Evolutionary conservation across 2,888 invertebrate species (phyloP).

Genomic region (Xanthorhoe designata): DNA sequence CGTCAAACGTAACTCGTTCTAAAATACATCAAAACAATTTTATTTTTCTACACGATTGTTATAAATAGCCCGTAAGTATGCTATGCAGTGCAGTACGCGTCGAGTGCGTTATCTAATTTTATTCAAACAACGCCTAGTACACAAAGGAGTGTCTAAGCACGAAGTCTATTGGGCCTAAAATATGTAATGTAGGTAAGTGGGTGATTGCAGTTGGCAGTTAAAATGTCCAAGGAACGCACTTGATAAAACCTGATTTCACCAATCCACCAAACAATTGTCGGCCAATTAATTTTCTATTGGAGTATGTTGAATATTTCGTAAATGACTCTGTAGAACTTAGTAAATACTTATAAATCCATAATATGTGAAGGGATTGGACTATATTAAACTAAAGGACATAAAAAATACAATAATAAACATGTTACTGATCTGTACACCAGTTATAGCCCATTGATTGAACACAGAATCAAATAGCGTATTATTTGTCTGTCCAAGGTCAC

Average conservation of each 20-base stretch:
- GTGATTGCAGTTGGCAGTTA: conserved; percentile 11
- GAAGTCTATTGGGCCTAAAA: conserved; percentile 12
- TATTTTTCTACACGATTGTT: conserved; percentile 26
- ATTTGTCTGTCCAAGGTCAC: conserved; percentile 15
- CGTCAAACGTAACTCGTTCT: conserved; percentile 33
- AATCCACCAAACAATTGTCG: background rate
- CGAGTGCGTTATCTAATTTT: conserved; percentile 20
- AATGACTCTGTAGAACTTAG: background rate
- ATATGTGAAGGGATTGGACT: background rate
- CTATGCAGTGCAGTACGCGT: conserved; percentile 25
- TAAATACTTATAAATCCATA: background rate
- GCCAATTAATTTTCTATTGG: conserved; percentile 1
- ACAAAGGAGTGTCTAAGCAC: conserved; percentile 29
- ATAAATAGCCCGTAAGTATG: conserved; percentile 31
- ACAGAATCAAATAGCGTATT: background rate
- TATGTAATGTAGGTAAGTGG: conserved; percentile 7
- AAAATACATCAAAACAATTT: conserved; percentile 34
- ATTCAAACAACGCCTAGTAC: conserved; percentile 29
- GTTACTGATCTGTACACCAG: background rate
- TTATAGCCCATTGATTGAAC: background rate
- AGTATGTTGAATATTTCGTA: background rate
- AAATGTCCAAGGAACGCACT: background rate
- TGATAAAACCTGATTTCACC: background rate
- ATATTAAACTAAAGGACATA: background rate
- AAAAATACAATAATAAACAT: background rate